Base-by-base conservation (phyloP, 2,888 invertebrate species). In the Eretmocerus hayati region DNA sequence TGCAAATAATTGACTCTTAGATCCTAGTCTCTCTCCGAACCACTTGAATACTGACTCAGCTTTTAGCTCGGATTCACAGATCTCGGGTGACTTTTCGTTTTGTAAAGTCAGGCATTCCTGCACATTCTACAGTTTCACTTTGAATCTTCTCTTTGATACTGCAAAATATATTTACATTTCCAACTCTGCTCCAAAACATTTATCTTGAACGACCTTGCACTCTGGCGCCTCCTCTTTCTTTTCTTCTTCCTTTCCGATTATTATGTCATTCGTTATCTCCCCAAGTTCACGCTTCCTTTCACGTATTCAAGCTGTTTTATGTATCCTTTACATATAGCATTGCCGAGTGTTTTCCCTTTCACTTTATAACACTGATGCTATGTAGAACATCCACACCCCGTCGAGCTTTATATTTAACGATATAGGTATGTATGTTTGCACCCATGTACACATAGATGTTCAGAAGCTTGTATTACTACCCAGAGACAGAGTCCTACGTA, bases 191-290 rank as follows among this genome's bases (percentile, higher is more conserved):
- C 26, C 26, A 9, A 26, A 6, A 26, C 52, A 52, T 51, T 54
- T 43, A 48, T 53, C 48, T 48, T 42, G 26, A 11, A n/a, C n/a
- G 26, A 11, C 26, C 11, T 26, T 26, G 26, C 26, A 26, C 11
- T 9, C 8, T 26, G 26, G 26, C 26, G 26, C 26, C n/a, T n/a
- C n/a, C n/a, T n/a, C n/a, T n/a, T n/a, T n/a, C n/a, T 35, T n/a
- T 15, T 22, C 26, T 9, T 9, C 15, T 16, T 9, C 22, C 38
- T 32, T 9, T 30, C 31, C 32, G 46, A 50, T 50, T 43, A 50
- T 50, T 50, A 43, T 46, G 39, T 46, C 46, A 46, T 46, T 46
- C 42, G 46, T 43, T 50, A 46, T 46, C 50, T 42, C 26, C 23
- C 9, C 30, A 31, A 20, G 40, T 49, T 40, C 26, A 9, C 26